Base-by-base conservation (phyloP, 2,888 invertebrate genomes). In the Lacanobia oleracea region DNA sequence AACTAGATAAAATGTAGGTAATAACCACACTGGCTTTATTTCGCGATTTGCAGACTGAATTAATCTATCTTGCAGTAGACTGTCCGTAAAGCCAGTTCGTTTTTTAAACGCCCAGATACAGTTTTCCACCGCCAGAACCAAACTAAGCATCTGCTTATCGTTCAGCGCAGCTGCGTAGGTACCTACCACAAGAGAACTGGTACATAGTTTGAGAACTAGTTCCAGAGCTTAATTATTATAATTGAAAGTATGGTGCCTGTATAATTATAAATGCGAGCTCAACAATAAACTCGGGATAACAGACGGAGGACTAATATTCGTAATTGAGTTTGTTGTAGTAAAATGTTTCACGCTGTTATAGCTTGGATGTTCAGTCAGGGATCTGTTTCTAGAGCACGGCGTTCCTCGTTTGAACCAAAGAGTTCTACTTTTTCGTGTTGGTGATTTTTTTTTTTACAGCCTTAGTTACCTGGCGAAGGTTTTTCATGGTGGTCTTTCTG, bases 221-320 rank as follows among this genome's bases (percentile, higher is more conserved):
- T 57, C 43, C 33, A 57, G 21, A 61, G 40, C 40, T 69, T 65
- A 57, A 68, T 77, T 79, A 72, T 62, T 27, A 63, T 75, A 72
- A 75, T 63, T 62, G 51, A 79, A 79, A 75, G 33, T 56, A 69
- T 21, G 7, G 27, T 57, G 48, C 12, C 48, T 37, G 43, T 62
- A 51, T 62, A 78, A 72, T 75, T 63, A 63, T 72, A 48, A 79
- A 72, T 78, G 79, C 54, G 78, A 74, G 61, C 71, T 71, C 51
- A 27, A 27, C 37, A 57, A 45, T 62, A 40, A 62, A 57, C 54
- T 71, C 56, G 21, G 21, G 14, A 12, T 18, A 78, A 57, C 50
- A 72, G 62, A 51, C n/a, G 16, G 53, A 59, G 21, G 51, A n/a
- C 37, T 71, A 56, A 50, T 61, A 18, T 79, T 40, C 14, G n/a